Conservation (phyloP, 2,888 invertebrate genomes). For the Dynastes maya region DNA sequence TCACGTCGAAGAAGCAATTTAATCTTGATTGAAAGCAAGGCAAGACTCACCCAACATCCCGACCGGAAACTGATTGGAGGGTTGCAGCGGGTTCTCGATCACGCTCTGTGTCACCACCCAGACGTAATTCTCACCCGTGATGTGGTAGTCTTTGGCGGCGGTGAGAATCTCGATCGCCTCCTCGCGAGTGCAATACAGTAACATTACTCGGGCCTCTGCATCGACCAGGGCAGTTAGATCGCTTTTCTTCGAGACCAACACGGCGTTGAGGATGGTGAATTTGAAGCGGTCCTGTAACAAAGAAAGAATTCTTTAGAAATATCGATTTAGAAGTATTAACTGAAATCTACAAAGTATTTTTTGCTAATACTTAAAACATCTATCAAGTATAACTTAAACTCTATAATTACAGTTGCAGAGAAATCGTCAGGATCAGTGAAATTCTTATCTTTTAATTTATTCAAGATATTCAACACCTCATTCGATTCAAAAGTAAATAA, state of each 20-base stretch:
- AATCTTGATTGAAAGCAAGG: background rate
- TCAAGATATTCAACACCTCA: too few species aligned
- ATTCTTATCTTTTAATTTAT: too few species aligned
- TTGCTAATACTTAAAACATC: too few species aligned
- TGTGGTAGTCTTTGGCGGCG: constrained; percentile 82
- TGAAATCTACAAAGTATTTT: too few species aligned
- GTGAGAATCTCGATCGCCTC: constrained; percentile 89
- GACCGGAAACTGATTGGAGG: constrained; percentile 86
- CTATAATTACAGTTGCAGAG: too few species aligned
- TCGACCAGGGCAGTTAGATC: constrained; percentile 89
- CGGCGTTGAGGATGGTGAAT: constrained; percentile 90
- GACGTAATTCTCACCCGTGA: constrained; percentile 93
- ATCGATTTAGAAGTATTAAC: too few species aligned
- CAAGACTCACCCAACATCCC: constrained; percentile 88
- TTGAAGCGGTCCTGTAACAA: constrained; percentile 76
- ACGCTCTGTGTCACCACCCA: constrained; percentile 98
- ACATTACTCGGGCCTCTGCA: constrained; percentile 93
- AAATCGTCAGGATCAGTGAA: too few species aligned
- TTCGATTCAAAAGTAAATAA: too few species aligned
- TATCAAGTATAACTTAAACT: too few species aligned
- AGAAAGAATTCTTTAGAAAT: constrained; percentile 3
- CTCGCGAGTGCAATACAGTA: constrained; percentile 91
- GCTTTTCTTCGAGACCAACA: constrained; percentile 84
- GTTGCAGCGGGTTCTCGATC: constrained; percentile 86
- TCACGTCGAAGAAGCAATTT: constrained; percentile 4